Evolutionary conservation across 1,140 invertebrate genomes (phyloP).

Genomic region (Chelonus insularis): DNA sequence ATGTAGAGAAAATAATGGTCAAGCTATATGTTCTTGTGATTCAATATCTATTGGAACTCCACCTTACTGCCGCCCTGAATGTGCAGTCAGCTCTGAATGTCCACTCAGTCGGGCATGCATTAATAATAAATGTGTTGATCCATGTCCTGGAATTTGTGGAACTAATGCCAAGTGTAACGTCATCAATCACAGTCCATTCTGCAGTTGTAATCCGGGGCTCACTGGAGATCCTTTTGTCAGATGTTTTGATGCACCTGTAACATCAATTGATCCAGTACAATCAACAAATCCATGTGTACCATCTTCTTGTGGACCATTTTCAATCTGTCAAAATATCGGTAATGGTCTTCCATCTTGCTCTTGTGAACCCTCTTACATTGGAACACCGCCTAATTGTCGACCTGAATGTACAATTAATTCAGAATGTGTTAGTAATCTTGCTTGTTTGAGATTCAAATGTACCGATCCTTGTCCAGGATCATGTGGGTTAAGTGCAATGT

Average conservation of each 20-base stretch:
- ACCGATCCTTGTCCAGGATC: conserved; percentile 59
- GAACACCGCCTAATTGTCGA: conserved; percentile 57
- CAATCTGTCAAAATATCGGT: conserved; percentile 51
- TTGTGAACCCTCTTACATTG: conserved; percentile 57
- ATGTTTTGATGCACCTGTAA: conserved; percentile 61
- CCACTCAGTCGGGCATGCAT: conserved; percentile 72
- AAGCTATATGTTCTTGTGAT: conserved; percentile 75
- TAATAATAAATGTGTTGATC: conserved; percentile 77
- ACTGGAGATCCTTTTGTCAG: conserved; percentile 72
- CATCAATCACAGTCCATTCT: conserved; percentile 66
- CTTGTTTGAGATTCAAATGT: conserved; percentile 55
- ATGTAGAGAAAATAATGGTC: conserved; percentile 59
- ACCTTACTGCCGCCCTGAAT: conserved; percentile 76
- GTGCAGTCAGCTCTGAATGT: conserved; percentile 78
- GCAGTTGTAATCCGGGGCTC: conserved; percentile 66
- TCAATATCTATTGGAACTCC: conserved; percentile 74
- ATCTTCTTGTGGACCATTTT: conserved; percentile 57
- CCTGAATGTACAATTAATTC: conserved; percentile 52
- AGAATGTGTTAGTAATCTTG: conserved; percentile 49
- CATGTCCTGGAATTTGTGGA: conserved; percentile 80
- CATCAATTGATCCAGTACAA: background rate
- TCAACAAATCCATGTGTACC: conserved; percentile 51
- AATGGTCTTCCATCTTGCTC: conserved; percentile 53
- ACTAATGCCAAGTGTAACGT: conserved; percentile 73
- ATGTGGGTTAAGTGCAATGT: conserved; percentile 60